Evolutionary conservation across 2,113 vertebrate species (phyloP).

Genomic region (Laticauda laticaudata): DNA sequence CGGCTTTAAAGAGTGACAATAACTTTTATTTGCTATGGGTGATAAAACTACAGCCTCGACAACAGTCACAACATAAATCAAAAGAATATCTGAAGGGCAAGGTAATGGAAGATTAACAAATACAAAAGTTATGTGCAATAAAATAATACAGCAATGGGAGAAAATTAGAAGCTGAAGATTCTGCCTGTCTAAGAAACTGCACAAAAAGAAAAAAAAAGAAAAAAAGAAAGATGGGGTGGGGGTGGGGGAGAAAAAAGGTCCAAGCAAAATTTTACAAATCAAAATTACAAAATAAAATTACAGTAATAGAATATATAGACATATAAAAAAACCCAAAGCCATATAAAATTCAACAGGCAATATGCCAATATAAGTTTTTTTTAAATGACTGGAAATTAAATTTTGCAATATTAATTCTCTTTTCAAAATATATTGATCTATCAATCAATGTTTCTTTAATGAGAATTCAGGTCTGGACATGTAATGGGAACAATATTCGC

Average conservation of each 20-base stretch:
- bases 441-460: neutral
- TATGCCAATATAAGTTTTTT: neutral
- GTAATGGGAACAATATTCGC: neutral
- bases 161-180: constrained; percentile 62
- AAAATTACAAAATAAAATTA: neutral
- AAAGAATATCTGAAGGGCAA: constrained; percentile 69
- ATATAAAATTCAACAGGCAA: neutral
- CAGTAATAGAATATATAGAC: neutral
- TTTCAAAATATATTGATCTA: neutral
- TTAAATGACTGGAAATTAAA: neutral
- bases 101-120: constrained; percentile 39
- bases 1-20: constrained; percentile 71
- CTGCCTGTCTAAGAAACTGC: constrained; percentile 9
- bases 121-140: constrained; percentile 54
- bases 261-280: neutral
- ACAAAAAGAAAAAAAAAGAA: too few species aligned
- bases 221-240: too few species aligned
- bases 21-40: constrained; percentile 73
- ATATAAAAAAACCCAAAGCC: neutral
- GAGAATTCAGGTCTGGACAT: neutral
- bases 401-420: neutral
- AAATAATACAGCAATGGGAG: constrained; percentile 55
- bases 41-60: constrained; percentile 73
- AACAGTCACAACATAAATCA: constrained; percentile 66
- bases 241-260: neutral